phyloP scores from a whole-genome alignment of 2,797 vertebrate genomes.

The Selene dorsalis region DNA sequence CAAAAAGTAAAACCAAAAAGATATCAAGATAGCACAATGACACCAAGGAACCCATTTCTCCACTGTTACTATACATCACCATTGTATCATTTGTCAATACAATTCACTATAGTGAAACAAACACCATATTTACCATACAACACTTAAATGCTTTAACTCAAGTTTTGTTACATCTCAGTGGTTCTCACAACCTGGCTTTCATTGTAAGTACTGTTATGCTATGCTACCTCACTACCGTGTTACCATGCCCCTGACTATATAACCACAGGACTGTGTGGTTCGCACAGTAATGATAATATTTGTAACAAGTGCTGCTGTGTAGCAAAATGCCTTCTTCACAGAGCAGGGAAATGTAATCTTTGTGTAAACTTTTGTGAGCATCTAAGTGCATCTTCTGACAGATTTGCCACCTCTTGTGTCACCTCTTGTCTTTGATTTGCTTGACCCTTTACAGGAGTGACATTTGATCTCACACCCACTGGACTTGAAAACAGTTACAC shows the following conservation, averaged over 20 bases:
- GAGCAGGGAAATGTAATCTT: no score
- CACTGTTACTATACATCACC: neutral
- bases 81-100: neutral
- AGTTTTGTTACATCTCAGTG: neutral
- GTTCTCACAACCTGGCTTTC: neutral
- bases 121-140: neutral
- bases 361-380: no score
- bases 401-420: neutral
- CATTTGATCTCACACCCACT: neutral
- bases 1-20: neutral
- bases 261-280: neutral
- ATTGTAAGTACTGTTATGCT: neutral
- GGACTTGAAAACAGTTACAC: neutral
- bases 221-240: neutral
- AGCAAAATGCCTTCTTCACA: neutral
- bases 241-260: neutral
- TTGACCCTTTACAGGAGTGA: neutral
- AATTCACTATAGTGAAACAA: neutral
- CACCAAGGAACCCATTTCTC: no score
- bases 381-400: neutral
- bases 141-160: neutral
- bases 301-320: neutral
- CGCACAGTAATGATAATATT: no score
- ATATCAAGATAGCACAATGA: neutral
- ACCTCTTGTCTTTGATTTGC: neutral